phyloP scores from a whole-genome alignment of 2,797 vertebrate species.

The Brachymystax lenok region DNA sequence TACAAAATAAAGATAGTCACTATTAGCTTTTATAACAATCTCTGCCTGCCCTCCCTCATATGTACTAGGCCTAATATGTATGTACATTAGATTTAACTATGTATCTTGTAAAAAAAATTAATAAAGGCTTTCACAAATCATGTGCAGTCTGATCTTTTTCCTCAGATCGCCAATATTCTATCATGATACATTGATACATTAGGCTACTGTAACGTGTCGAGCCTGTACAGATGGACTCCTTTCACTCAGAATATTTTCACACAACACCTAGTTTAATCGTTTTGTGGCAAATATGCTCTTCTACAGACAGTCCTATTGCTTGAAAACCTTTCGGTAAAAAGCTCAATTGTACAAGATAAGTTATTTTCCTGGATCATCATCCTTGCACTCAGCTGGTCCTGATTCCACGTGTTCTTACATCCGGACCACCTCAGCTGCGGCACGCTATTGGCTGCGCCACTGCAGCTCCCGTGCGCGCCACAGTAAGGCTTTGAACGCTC shows the following conservation, averaged over 20 bases:
- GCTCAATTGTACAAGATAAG: too few relatives aligned
- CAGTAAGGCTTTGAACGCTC: slow-evolving; percentile 15
- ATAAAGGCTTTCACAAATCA: background rate
- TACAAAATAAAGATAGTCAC: background rate
- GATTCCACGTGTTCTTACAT: background rate
- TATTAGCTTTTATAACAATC: slow-evolving; percentile 5
- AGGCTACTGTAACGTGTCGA: background rate
- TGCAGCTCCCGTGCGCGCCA: slow-evolving; percentile 19
- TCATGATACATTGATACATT: background rate
- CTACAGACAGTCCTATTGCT: too few relatives aligned
- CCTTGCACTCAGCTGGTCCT: background rate
- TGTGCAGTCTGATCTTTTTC: background rate
- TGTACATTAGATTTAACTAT: background rate
- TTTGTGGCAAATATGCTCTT: background rate
- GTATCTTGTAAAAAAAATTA: background rate
- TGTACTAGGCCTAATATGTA: background rate
- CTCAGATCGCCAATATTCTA: background rate
- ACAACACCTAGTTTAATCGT: too few relatives aligned
- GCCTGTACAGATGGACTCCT: background rate
- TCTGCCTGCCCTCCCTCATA: background rate
- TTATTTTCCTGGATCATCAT: background rate
- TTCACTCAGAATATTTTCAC: too few relatives aligned
- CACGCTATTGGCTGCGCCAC: slow-evolving; percentile 32
- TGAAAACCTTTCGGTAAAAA: too few relatives aligned
- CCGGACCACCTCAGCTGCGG: slow-evolving; percentile 9